Percentiles rank a stretch among this genome's conserved stretches.
These are phyloP conservation scores for Acanthisitta chloris DNA, from an alignment of 2,113 vertebrate genomes.

Conservation along the genomic window DNA sequence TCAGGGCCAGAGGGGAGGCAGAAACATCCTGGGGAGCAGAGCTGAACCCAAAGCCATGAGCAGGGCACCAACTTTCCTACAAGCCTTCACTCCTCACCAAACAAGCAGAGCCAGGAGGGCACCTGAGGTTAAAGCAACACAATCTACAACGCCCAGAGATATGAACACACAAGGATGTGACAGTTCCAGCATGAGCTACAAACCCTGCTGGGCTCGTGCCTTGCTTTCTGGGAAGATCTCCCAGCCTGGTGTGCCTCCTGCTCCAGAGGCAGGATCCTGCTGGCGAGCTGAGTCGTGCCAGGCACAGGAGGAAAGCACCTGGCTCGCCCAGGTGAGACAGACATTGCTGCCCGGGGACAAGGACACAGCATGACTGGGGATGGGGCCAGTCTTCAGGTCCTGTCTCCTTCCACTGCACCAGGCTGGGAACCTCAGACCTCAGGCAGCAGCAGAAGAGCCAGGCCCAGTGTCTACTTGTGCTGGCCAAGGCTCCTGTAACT, in stretches of 20 bases:
- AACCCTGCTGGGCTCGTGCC: neutral
- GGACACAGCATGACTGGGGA: neutral
- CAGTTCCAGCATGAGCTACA: neutral
- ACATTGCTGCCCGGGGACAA: neutral
- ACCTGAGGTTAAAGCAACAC: neutral
- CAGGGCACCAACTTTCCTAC: neutral
- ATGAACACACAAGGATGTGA: neutral
- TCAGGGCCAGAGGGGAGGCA: neutral
- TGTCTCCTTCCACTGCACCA: neutral
- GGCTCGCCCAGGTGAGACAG: neutral
- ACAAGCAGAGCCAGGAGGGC: neutral
- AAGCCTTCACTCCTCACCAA: neutral
- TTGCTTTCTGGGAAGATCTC: neutral
- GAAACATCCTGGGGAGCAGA: neutral
- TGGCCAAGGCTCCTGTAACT: neutral
- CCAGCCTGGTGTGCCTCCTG: neutral
- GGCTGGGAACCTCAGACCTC: neutral
- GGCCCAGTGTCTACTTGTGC: neutral
- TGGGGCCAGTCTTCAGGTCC: neutral
- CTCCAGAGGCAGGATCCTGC: rapidly evolving
- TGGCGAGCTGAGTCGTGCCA: rapidly evolving
- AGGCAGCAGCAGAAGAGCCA: neutral
- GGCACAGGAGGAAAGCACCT: neutral
- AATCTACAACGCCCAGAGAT: neutral
- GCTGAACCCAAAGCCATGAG: neutral